Evolutionary conservation across 2,888 invertebrate genomes (phyloP), one percentile per base, ranked within the genome.

Genomic region (Formica aserva): DNA sequence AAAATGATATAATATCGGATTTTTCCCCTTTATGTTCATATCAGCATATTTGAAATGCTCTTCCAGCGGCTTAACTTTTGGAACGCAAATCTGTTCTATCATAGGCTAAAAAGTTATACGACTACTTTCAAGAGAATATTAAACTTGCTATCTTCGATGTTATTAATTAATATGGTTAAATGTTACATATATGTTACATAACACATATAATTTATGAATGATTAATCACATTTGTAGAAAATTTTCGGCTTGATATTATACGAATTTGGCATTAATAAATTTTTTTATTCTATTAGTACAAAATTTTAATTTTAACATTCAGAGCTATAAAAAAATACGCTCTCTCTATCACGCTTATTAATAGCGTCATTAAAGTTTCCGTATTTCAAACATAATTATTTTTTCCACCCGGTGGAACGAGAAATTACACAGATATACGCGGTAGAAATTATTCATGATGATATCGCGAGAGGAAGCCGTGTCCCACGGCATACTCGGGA

Each of bases 391-490:
- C 22, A 29, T 26, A 18, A 22, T 22, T 77, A 66, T 66, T 35
- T 62, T 80, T 72, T 35, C 8, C 22, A 67, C 13, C 26, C 26
- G 18, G 13, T 18, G n/a, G 1, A 15, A 71, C 15, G 18, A 45
- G 22, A 35, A 80, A 60, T 60, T 60, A 62, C n/a, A 26, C 32
- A 18, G 35, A 26, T 63, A 52, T n/a, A 67, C 26, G n/a, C 22
- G 18, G 26, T 35, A 52, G 15, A 80, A 80, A 80, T 80, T 80
- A 80, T 80, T 80, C 78, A 80, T 62, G 60, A 60, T 26, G 60
- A 72, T 60, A 48, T 60, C 71, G 38, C n/a, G 11, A 8, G 60
- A 26, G 38, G 22, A 52, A 71, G 22, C 32, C n/a, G 22, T 32
- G 22, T 78, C 60, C 60, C 35, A 18, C 35, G 57, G 22, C 41